phyloP scores from a whole-genome alignment of 2,888 invertebrate genomes.

The Xestia sexstrigata region DNA sequence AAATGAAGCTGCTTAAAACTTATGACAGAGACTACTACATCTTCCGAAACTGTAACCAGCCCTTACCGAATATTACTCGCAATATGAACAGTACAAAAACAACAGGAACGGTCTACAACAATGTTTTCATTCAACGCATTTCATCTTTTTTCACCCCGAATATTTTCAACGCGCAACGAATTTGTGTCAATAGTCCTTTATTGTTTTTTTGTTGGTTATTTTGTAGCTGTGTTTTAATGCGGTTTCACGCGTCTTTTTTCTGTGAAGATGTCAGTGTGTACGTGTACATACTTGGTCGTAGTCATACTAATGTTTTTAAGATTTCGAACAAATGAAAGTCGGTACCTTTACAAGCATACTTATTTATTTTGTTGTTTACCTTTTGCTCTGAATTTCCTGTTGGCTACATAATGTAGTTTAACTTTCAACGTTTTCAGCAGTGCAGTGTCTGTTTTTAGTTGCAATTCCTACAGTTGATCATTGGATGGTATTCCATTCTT shows the following conservation, averaged over 20 bases:
- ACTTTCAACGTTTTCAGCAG: too few species aligned
- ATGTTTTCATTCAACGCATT: conserved; percentile 37
- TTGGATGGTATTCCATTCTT: not conserved
- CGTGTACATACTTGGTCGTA: not conserved
- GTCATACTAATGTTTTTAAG: not conserved
- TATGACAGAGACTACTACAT: not conserved
- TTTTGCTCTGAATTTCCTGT: not conserved
- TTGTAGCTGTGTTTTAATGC: conserved; percentile 18
- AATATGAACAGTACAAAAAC: conserved; percentile 34
- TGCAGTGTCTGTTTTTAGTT: not conserved
- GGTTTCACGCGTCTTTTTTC: conserved; percentile 8
- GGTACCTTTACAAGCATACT: not conserved
- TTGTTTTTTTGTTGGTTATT: conserved; percentile 38
- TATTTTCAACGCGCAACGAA: conserved; percentile 37
- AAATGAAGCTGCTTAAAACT: not conserved
- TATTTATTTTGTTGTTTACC: not conserved
- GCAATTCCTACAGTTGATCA: not conserved
- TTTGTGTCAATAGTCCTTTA: conserved; percentile 47
- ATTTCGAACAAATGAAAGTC: not conserved
- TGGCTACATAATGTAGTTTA: not conserved
- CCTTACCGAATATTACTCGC: not conserved
- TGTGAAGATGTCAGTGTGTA: not conserved
- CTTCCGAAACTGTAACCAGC: not conserved
- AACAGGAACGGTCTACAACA: conserved; percentile 30
- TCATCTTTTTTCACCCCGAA: conserved; percentile 39